Evolutionary conservation across 2,113 vertebrate genomes (phyloP).

Genomic region (Dermatemys mawii): DNA sequence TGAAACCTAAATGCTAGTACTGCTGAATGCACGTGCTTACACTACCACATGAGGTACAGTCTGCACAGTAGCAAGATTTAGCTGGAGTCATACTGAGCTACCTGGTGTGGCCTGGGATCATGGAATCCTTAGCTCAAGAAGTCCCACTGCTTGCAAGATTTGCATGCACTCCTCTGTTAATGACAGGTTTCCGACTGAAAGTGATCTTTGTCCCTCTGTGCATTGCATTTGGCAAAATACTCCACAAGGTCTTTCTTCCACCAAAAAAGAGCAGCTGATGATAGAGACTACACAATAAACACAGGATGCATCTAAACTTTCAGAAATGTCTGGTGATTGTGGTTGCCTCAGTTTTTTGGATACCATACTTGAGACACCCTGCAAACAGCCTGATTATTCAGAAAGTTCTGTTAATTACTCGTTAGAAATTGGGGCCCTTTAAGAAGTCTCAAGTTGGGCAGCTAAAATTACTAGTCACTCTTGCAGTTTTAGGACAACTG

Average conservation of each 20-base stretch:
- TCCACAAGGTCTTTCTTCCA: background rate
- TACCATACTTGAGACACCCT: background rate
- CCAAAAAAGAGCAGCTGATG: background rate
- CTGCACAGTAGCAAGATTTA: background rate
- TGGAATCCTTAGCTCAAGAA: background rate
- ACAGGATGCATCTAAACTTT: background rate
- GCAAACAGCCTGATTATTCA: background rate
- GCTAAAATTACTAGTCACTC: background rate
- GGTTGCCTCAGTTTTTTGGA: background rate
- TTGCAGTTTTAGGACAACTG: accelerated
- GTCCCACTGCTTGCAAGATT: background rate
- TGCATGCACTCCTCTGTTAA: accelerated
- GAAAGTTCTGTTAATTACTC: background rate
- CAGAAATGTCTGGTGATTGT: background rate
- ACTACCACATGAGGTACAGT: background rate
- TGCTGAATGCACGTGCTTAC: background rate
- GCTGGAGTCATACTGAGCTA: background rate
- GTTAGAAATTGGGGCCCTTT: background rate
- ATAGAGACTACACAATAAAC: accelerated
- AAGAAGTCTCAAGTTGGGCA: background rate
- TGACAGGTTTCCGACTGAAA: background rate
- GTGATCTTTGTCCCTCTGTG: background rate
- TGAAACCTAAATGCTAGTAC: background rate
- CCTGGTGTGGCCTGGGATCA: accelerated
- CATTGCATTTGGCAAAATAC: background rate